These are phyloP conservation scores for Campoplex nolae DNA, from an alignment of 2,888 invertebrate species.

Conservation along the genomic window DNA sequence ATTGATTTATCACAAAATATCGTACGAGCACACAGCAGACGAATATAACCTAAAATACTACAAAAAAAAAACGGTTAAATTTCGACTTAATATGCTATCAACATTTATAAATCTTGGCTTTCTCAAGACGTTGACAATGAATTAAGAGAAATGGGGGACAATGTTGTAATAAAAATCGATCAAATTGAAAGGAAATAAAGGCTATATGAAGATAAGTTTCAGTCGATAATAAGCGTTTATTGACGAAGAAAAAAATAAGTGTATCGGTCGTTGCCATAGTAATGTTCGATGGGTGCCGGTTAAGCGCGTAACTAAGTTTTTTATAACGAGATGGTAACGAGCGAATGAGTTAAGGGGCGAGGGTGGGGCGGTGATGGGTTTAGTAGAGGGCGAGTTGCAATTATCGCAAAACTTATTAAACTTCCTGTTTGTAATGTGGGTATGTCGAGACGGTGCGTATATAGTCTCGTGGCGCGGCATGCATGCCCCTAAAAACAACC, in stretches of 20 bases:
- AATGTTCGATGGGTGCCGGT: slow-evolving; percentile 61
- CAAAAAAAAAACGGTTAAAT: background rate
- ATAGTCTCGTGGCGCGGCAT: slow-evolving; percentile 60
- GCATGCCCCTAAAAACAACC: slow-evolving; percentile 55
- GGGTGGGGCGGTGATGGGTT: slow-evolving; percentile 9
- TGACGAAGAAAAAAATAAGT: slow-evolving; percentile 51
- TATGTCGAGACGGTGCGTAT: slow-evolving; percentile 74
- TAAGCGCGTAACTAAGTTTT: slow-evolving; percentile 47
- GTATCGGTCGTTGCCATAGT: slow-evolving; percentile 74
- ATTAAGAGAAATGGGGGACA: background rate
- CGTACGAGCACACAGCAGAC: background rate
- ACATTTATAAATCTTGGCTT: too few relatives aligned
- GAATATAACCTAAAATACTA: background rate
- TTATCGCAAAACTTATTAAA: slow-evolving; percentile 66
- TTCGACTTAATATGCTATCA: too few relatives aligned
- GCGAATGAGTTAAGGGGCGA: slow-evolving; percentile 14
- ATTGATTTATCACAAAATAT: background rate
- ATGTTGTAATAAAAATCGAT: background rate
- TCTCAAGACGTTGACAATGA: background rate
- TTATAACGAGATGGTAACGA: slow-evolving; percentile 42
- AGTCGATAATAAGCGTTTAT: slow-evolving; percentile 73
- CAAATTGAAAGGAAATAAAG: slow-evolving; percentile 61
- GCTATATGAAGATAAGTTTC: slow-evolving; percentile 57
- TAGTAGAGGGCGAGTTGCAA: slow-evolving; percentile 53
- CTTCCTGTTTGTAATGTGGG: slow-evolving; percentile 69